Evolutionary conservation across 2,888 invertebrate species (phyloP), one percentile per base, ranked within the genome.

Genomic region (Leptopilina drosophilae): DNA sequence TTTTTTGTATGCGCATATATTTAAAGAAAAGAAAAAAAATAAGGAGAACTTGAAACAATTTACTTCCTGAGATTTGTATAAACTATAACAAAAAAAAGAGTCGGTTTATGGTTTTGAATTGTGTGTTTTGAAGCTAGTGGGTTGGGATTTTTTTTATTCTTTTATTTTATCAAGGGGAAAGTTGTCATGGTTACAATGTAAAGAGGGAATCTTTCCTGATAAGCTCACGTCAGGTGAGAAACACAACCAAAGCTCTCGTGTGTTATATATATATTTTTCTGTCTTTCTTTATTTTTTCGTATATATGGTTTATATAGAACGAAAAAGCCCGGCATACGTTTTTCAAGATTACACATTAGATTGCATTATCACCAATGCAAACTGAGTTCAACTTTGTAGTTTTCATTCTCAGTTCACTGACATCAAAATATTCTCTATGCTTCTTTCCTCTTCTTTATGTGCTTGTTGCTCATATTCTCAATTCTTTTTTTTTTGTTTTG

Each of bases 111-210:
- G 59, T 7, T 62, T 62, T 15, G 15, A 15, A 59, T 56, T 62
- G 62, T 62, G 20, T 73, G 14, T 15, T 26, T 7, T 59, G 65
- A 77, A 64, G 76, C 64, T 42, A 77, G 77, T 78, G 40, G 77
- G 69, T 67, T 67, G 80, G 79, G 80, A 78, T 84, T 8, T 42
- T 42, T 8, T 42, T 42, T 42, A 33, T 33, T 33, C 8, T 42
- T 42, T 42, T 42, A 8, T 42, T 84, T 89, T 89, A 89, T 89
- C 88, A 82, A 81, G 86, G 87, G 87, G 86, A 73, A 53, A 87
- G 88, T 89, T 84, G 88, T 87, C 90, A 89, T 89, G 86, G 88
- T 88, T 87, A 87, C 89, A 86, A 76, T 87, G 87, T 86, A 89
- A 84, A 89, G 87, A 87, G 82, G 84, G 85, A 86, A 87, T 88